These are phyloP conservation scores for Paratrypauchen microcephalus DNA, from an alignment of 2,797 vertebrate species.

Conservation along the genomic window DNA sequence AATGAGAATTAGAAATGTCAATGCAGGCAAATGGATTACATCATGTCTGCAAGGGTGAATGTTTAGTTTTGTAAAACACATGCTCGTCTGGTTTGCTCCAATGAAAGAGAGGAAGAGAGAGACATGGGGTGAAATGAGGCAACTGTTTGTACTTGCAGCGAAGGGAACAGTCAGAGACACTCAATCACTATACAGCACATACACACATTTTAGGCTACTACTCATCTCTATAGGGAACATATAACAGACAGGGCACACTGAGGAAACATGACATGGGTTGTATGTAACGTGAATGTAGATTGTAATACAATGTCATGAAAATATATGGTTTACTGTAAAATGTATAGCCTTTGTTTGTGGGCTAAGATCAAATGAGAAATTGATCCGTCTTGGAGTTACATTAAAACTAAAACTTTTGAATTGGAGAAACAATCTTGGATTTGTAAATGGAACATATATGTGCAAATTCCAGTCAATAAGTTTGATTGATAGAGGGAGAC, in stretches of 20 bases:
- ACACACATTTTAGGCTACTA: constrained; percentile 33
- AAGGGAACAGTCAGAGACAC: constrained; percentile 34
- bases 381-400: neutral
- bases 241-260: constrained; percentile 63
- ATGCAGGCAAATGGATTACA: constrained; percentile 66
- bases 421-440: neutral
- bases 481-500: neutral
- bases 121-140: constrained; percentile 55
- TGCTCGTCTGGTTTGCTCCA: constrained; percentile 70
- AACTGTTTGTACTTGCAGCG: constrained; percentile 46
- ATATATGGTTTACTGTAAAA: neutral
- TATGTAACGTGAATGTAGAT: neutral
- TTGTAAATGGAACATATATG: neutral
- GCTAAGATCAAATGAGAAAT: neutral
- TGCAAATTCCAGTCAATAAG: neutral
- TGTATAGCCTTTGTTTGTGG: neutral
- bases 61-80: constrained; percentile 68
- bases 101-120: constrained; percentile 38
- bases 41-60: constrained; percentile 66
- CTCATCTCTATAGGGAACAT: constrained; percentile 39
- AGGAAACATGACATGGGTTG: constrained; percentile 31
- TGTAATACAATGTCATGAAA: neutral
- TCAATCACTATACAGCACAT: constrained; percentile 9
- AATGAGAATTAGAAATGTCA: constrained; percentile 29
- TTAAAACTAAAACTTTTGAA: neutral